Evolutionary conservation across 2,113 vertebrate species (phyloP), one percentile per base, ranked within the genome.

Genomic region (Daubentonia madagascariensis): DNA sequence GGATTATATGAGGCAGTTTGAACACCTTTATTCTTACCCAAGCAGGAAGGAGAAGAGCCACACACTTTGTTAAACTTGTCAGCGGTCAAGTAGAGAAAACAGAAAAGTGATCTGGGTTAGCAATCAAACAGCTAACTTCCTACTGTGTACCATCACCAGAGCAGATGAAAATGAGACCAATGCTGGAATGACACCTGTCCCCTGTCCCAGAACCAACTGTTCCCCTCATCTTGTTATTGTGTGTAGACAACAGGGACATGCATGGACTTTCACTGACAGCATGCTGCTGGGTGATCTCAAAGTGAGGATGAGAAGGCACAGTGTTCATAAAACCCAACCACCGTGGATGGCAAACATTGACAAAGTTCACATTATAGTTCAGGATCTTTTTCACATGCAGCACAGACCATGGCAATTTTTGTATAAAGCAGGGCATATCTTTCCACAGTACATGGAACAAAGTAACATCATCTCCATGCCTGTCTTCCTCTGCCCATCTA

Each of bases 21-120:
- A 97, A 96, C 61, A 96, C 92, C 88, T 92, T 89, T 86, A 96
- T 99, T 99, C 99, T 99, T 99, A 99, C 99, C 99, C 99, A 98
- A 99, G 99, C 99, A 99, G 99, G 99, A 98, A 98, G 99, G 99
- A 99, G 99, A 99, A 99, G 99, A 99, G 99, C 99, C 99, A 99
- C 98, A 98, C 96, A 98, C 98, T 99, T 98, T 99, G 99, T 99
- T 99, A 99, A 99, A 99, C 99, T 99, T 99, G 99, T 98, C 99
- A 99, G 99, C 99, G 97, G 99, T 99, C 98, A 98, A 98, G 99
- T 99, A 98, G 99, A 99, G 98, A 99, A 99, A 99, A 99, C 98
- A 99, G 99, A 99, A 99, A 98, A 99, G 99, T 99, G 98, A 99
- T 98, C 96, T 97, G 98, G 99, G 99, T 99, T 99, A 99, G 99